A percentile compares a stretch with the other conserved stretches of the same genome.
Conservation (phyloP, 2,113 vertebrate genomes). For the Rhizomys pruinosus region DNA sequence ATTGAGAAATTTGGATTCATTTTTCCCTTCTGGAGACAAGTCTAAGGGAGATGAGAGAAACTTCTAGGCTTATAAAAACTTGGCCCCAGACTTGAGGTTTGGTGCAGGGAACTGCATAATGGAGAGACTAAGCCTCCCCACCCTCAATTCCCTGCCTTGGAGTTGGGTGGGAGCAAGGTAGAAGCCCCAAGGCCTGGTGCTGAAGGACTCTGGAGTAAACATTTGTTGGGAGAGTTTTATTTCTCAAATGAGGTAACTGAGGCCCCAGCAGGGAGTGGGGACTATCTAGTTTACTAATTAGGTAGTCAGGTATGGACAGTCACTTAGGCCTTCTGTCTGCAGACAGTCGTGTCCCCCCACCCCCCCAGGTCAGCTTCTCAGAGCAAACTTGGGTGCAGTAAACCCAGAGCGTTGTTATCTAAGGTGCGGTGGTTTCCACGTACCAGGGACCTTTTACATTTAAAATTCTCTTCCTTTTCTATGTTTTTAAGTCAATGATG, state of each 20-base stretch:
- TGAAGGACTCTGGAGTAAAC: neutral
- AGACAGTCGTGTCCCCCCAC: neutral
- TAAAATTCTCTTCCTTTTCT: neutral
- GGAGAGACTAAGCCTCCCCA: neutral
- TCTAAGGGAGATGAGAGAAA: neutral
- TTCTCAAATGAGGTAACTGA: neutral
- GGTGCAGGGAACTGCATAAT: neutral
- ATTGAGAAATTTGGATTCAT: neutral
- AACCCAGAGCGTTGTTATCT: neutral
- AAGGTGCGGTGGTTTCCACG: neutral
- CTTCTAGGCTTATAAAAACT: neutral
- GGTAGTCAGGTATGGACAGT: neutral
- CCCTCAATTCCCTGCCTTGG: neutral
- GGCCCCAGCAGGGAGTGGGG: neutral
- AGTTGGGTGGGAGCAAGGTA: neutral
- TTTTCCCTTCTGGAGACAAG: neutral
- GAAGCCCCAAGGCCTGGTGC: neutral
- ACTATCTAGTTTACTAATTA: neutral
- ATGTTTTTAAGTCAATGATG: neutral
- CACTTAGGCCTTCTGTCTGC: neutral
- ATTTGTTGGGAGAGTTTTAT: neutral
- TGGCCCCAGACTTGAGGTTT: neutral
- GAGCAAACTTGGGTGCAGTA: neutral
- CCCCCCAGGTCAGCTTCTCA: neutral
- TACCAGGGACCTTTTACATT: neutral